phyloP scores from a whole-genome alignment of 2,888 invertebrate species.

The Macroteleia sp. region DNA sequence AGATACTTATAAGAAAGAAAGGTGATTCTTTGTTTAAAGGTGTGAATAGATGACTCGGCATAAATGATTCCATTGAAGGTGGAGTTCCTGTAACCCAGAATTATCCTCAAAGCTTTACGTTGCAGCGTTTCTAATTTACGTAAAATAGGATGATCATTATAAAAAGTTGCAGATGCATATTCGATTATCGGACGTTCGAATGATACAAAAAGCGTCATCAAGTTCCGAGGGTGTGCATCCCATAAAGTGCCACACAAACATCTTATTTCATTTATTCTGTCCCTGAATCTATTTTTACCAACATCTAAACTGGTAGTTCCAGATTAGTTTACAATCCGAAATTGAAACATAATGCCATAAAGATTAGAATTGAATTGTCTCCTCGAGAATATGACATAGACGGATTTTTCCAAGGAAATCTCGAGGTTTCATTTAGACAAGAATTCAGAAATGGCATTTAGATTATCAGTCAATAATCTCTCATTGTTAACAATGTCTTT shows the following conservation, averaged over 20 bases:
- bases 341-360: neutral
- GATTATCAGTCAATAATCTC: neutral
- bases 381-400: neutral
- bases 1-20: no score
- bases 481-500: neutral
- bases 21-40: no score
- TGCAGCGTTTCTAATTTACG: no score
- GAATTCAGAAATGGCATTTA: neutral
- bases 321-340: conserved; percentile 1
- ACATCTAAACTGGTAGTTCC: conserved; percentile 5
- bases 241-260: neutral
- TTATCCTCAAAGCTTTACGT: no score
- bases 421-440: neutral
- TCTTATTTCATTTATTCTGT: conserved; percentile 1
- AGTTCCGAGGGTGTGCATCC: no score
- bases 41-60: no score
- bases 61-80: no score
- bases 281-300: neutral
- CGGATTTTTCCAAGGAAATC: conserved; percentile 1
- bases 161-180: no score
- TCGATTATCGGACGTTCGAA: no score
- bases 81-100: no score
- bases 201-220: no score
- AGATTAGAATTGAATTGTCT: neutral
- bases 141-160: no score